Evolutionary conservation across 2,113 vertebrate genomes (phyloP), one percentile per base, ranked within the genome.

Genomic region (Stercorarius parasiticus): DNA sequence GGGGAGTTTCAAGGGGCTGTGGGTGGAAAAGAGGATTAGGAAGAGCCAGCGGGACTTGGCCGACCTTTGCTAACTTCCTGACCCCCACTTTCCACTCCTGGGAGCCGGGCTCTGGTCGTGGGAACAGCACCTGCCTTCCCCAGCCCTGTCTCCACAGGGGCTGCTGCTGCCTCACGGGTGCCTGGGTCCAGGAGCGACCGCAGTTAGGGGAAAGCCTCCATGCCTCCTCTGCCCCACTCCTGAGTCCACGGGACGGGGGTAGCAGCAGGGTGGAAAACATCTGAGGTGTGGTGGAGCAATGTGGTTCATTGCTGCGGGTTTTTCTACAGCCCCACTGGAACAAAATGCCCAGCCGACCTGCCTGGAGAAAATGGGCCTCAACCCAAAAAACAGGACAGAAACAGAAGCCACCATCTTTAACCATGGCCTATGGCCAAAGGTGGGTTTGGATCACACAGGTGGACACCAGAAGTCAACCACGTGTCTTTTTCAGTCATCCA

Each of bases 41-140:
- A 94, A 93, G 87, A 96, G 95, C 96, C 93, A 94, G 95, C 1
- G 7, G 62, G 92, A 96, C 66, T 96, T 96, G 96, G 96, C 87
- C 2, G 85, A 97, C 95, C 96, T 94, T 93, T 70, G 49, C 45
- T 91, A 93, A 91, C 95, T 97, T 97, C 93, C 95, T 82, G 93
- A 97, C 95, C 94, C n/a, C n/a, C 3, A 5, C 61, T 89, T 91
- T 91, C 58, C 4, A 65, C 93, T 42, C 20, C 52, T 78, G 94
- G 94, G 94, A 97, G 56, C 61, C 0, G 4, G 59, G 47, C 49
- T 94, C 73, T 89, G 93, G 95, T 65, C 53, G 92, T 96, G 96
- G 93, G 96, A 97, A 96, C 95, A 95, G 84, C 96, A 97, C 96
- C 96, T 97, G 96, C 87, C 87, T 96, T 96, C 91, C 45, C 72